phyloP scores from a whole-genome alignment of 2,797 vertebrate species.

The Prionace glauca region DNA sequence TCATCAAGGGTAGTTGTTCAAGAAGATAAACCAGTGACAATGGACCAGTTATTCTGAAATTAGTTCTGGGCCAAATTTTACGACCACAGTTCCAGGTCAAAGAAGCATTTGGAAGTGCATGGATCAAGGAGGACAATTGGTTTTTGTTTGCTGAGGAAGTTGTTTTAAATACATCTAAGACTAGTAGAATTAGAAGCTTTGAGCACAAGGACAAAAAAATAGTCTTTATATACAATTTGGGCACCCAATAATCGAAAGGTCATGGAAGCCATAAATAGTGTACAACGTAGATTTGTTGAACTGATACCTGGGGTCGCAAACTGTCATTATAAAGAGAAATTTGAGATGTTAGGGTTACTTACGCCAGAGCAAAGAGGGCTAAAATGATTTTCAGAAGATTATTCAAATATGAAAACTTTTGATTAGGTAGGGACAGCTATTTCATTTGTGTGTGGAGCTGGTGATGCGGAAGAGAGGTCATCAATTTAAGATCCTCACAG shows the following conservation, averaged over 20 bases:
- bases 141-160: neutral
- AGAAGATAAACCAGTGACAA: neutral
- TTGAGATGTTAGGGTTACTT: neutral
- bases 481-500: neutral
- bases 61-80: neutral
- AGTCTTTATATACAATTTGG: neutral
- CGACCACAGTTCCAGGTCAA: neutral
- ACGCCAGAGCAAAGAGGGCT: neutral
- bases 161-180: neutral
- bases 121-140: neutral
- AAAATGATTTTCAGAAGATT: neutral
- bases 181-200: neutral
- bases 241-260: neutral
- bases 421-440: neutral
- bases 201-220: neutral
- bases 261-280: neutral
- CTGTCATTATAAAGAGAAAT: neutral
- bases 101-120: neutral
- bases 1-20: neutral
- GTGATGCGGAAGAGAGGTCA: too few relatives aligned
- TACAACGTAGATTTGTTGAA: neutral
- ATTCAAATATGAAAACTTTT: neutral
- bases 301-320: neutral
- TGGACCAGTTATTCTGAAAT: neutral
- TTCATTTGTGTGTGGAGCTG: neutral